A percentile compares a stretch with the other conserved stretches of the same genome.
Conservation (phyloP, 2,888 invertebrate genomes). For the Oxytorus armatus region DNA sequence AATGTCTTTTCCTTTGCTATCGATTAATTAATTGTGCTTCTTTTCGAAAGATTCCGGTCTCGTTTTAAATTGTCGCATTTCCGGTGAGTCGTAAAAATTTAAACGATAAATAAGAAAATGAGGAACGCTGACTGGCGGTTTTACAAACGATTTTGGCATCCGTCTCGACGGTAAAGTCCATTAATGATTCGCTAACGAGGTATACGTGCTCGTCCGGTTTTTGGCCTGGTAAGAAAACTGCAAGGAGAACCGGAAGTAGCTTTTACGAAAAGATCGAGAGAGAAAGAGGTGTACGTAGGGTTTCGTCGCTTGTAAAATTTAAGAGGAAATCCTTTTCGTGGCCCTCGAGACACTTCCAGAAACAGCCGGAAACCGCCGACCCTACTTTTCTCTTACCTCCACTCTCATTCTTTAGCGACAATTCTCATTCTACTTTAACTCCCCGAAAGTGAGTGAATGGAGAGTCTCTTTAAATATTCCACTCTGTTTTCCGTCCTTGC, state of each 20-base stretch:
- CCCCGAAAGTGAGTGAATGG: neutral
- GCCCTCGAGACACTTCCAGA: conserved; percentile 61
- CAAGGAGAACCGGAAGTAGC: conserved; percentile 56
- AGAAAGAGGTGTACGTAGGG: conserved; percentile 14
- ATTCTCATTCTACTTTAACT: conserved; percentile 45
- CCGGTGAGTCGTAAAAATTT: conserved; percentile 10
- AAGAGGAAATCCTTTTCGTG: conserved; percentile 61
- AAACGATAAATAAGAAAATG: conserved; percentile 6
- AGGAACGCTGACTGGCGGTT: conserved; percentile 20
- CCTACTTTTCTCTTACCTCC: conserved; percentile 30
- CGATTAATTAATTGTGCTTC: too few species aligned
- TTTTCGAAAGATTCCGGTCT: too few species aligned
- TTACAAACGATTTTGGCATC: conserved; percentile 59
- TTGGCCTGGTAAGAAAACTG: conserved; percentile 33
- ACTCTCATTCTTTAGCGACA: conserved; percentile 28
- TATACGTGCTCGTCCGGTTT: conserved; percentile 75
- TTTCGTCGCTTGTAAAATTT: conserved; percentile 60
- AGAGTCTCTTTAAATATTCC: conserved; percentile 68
- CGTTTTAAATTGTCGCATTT: conserved; percentile 9
- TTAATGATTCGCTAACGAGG: conserved; percentile 82
- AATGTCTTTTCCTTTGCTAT: neutral
- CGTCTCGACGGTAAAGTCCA: conserved; percentile 65
- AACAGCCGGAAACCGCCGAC: conserved; percentile 46
- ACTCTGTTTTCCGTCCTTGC: conserved; percentile 68
- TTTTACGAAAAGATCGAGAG: conserved; percentile 29